Evolutionary conservation across 2,113 vertebrate genomes (phyloP).

Genomic region (Calonectris borealis): DNA sequence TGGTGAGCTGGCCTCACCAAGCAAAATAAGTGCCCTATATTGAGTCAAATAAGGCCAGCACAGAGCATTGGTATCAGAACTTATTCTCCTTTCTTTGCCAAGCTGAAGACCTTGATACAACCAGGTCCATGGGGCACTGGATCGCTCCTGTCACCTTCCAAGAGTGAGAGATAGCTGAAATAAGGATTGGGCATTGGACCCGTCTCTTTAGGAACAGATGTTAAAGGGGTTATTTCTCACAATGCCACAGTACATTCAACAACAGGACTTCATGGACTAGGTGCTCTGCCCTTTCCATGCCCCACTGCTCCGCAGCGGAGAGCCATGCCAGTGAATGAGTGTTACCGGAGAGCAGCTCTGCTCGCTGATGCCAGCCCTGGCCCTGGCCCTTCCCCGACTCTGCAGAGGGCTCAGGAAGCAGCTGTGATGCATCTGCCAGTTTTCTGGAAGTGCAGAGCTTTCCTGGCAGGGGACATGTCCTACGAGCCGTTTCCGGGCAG

Average conservation of each 20-base stretch:
- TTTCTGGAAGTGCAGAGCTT: background rate
- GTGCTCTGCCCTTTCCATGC: background rate
- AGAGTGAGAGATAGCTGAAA: background rate
- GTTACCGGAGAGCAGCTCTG: background rate
- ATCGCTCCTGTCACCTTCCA: background rate
- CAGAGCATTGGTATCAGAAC: background rate
- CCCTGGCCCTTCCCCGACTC: background rate
- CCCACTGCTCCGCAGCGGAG: background rate
- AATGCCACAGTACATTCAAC: background rate
- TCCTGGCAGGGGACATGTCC: background rate
- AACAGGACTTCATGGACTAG: background rate
- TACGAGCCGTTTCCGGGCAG: accelerated
- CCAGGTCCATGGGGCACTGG: too few relatives aligned
- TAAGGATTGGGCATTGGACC: background rate
- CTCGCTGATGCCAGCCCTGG: background rate
- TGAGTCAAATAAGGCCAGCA: background rate
- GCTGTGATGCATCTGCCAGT: background rate
- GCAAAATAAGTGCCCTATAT: background rate
- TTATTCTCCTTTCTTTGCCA: background rate
- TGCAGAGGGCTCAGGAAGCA: background rate
- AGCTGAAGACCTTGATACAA: background rate
- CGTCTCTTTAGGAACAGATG: background rate
- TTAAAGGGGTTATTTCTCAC: background rate
- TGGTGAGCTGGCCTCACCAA: background rate
- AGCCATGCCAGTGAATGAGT: background rate